These are phyloP conservation scores for Mamestra configurata DNA, from an alignment of 1,140 invertebrate genomes.

Conservation along the genomic window DNA sequence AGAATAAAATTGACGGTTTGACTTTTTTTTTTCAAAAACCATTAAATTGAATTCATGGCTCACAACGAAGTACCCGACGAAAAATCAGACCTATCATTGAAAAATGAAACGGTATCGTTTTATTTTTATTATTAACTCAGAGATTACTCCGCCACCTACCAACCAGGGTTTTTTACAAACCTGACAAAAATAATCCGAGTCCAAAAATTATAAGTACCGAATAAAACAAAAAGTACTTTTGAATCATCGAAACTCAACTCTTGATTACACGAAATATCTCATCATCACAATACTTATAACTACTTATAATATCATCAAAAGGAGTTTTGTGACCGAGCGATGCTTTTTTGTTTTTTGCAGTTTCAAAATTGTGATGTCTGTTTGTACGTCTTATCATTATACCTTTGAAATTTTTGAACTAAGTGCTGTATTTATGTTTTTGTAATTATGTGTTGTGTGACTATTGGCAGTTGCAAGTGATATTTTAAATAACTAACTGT, in stretches of 20 bases:
- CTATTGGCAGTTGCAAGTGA: no score
- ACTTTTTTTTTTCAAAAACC: no score
- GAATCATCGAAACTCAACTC: slow-evolving; percentile 63
- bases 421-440: neutral
- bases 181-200: neutral
- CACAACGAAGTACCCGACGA: no score
- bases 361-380: neutral
- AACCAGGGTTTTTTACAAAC: neutral
- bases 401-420: neutral
- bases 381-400: slow-evolving; percentile 14
- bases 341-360: slow-evolving; percentile 8
- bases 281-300: slow-evolving; percentile 51
- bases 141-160: neutral
- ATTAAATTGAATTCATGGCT: no score
- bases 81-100: no score
- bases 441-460: no score
- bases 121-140: no score
- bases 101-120: no score
- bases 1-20: no score
- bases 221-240: slow-evolving; percentile 8
- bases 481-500: no score
- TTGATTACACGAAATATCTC: slow-evolving; percentile 50
- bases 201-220: neutral
- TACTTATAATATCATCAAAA: slow-evolving; percentile 67
- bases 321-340: slow-evolving; percentile 29